Evolutionary conservation across 2,888 invertebrate genomes (phyloP).

Genomic region (Dromius quadrimaculatus): DNA sequence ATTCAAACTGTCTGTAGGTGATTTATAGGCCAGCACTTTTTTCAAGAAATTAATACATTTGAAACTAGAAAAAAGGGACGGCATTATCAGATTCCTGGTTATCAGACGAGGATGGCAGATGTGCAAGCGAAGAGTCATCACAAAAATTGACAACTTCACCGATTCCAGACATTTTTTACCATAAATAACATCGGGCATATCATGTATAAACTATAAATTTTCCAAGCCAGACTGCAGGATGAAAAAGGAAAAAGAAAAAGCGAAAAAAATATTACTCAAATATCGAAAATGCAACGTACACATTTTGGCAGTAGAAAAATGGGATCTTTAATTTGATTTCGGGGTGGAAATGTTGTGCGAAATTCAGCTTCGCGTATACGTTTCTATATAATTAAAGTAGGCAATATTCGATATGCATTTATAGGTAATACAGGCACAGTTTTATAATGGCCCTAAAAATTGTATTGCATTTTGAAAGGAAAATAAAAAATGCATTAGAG

Average conservation of each 20-base stretch:
- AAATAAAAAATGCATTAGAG: conserved; percentile 38
- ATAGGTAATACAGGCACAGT: conserved; percentile 11
- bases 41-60: conserved; percentile 43
- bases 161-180: conserved; percentile 45
- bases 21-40: conserved; percentile 39
- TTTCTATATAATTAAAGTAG: conserved; percentile 20
- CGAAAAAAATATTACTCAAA: conserved; percentile 1
- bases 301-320: too few species aligned
- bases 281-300: background rate
- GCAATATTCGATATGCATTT: conserved; percentile 24
- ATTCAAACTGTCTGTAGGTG: conserved; percentile 33
- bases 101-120: conserved; percentile 13
- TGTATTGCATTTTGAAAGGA: conserved; percentile 5
- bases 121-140: conserved; percentile 35
- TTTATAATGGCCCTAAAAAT: conserved; percentile 16
- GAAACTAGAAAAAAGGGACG: conserved; percentile 30
- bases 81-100: background rate
- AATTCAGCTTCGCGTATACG: background rate
- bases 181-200: conserved; percentile 44
- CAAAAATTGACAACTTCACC: conserved; percentile 46
- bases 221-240: conserved; percentile 25
- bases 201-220: conserved; percentile 43
- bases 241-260: conserved; percentile 27
- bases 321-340: background rate
- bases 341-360: background rate